A percentile compares a stretch with the other conserved stretches of the same genome.
Evolutionary conservation across 2,888 invertebrate genomes (phyloP).

Genomic region (Nipponacmea schrenckii): DNA sequence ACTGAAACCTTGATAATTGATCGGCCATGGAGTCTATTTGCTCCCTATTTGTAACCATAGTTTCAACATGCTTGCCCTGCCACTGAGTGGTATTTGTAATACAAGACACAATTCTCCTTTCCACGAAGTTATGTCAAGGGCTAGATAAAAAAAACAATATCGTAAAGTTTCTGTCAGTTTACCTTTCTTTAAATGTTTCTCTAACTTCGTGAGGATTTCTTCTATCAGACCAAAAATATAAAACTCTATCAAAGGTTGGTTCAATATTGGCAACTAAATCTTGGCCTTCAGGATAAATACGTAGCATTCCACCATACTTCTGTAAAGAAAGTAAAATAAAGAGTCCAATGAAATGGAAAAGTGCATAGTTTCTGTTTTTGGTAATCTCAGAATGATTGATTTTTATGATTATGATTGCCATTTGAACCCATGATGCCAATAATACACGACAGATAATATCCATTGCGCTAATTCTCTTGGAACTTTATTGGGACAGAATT

Average conservation of each 20-base stretch:
- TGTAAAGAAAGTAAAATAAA: constrained; percentile 28
- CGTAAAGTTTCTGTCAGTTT: constrained; percentile 8
- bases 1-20: too few relatives aligned
- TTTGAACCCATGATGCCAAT: too few relatives aligned
- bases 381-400: not conserved
- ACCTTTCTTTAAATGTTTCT: constrained; percentile 86
- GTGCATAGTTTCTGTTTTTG: not conserved
- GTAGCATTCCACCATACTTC: constrained; percentile 81
- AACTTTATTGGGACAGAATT: too few relatives aligned
- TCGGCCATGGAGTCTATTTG: too few relatives aligned
- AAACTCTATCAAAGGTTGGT: constrained; percentile 89
- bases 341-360: not conserved
- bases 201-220: constrained; percentile 97
- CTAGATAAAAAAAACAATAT: not conserved
- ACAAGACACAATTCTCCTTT: not conserved
- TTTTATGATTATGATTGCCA: too few relatives aligned
- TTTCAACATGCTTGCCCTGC: too few relatives aligned
- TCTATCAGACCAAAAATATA: constrained; percentile 98
- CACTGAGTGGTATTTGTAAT: too few relatives aligned
- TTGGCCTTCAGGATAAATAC: constrained; percentile 86
- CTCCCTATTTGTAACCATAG: too few relatives aligned
- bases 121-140: not conserved
- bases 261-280: constrained; percentile 89
- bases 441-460: too few relatives aligned
- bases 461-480: too few relatives aligned